phyloP scores from a whole-genome alignment of 2,113 vertebrate species.

The Ictalurus furcatus region DNA sequence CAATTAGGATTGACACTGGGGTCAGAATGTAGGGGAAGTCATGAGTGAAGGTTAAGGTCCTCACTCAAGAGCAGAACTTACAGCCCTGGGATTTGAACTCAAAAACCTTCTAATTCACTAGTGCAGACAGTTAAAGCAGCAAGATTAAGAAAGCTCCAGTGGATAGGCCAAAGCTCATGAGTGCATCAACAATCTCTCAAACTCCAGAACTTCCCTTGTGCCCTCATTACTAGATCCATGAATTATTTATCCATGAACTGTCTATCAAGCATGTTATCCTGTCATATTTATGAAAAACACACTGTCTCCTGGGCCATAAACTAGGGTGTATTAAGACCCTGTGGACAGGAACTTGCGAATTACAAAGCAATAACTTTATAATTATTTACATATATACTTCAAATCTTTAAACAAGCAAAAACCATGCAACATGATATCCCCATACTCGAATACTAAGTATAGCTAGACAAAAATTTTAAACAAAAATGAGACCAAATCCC shows the following conservation, averaged over 20 bases:
- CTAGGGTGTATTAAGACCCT: background rate
- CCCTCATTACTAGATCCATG: slow-evolving; percentile 36
- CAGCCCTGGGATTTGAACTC: background rate
- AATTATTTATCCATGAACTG: slow-evolving; percentile 40
- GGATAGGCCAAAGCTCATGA: background rate
- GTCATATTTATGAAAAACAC: slow-evolving; percentile 33
- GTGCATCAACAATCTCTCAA: slow-evolving; percentile 19
- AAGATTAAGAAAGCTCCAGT: background rate
- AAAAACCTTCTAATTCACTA: background rate
- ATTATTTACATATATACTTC: background rate
- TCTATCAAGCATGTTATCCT: slow-evolving; percentile 27
- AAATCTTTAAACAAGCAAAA: background rate
- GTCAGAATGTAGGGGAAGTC: background rate
- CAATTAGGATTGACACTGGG: background rate
- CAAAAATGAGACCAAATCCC: background rate
- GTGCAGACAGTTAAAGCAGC: background rate
- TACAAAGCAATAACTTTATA: background rate
- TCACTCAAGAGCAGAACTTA: background rate
- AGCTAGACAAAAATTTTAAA: too few species aligned
- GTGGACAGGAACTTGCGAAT: background rate
- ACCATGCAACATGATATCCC: background rate
- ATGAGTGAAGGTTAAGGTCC: background rate
- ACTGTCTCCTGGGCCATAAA: slow-evolving; percentile 15
- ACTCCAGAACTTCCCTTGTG: slow-evolving; percentile 19
- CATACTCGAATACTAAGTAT: background rate